Evolutionary conservation across 2,888 invertebrate species (phyloP), one percentile per base, ranked within the genome.

Genomic region (Orthosia gracilis): DNA sequence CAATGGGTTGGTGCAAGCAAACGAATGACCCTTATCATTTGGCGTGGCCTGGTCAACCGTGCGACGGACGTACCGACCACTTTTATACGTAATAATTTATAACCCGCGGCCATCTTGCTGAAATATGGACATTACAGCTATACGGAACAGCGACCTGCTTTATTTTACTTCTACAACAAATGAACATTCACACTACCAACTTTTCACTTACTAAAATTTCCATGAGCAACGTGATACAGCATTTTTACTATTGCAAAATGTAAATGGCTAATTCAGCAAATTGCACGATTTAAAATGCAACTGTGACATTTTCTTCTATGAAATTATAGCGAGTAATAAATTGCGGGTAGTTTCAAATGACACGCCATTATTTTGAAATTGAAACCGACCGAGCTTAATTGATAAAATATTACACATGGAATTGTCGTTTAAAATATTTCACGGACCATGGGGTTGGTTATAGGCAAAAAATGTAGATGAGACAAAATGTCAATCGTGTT

Each of bases 381-480:
- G 92, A 93, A 94, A 92, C 93, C 92, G 87, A 93, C 93, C 94
- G 92, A 94, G 89, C 88, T 91, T 93, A 95, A 95, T 95, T 94
- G 92, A 94, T 95, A 94, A 96, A 94, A 94, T 95, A 96, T 94
- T 93, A 92, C 90, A 89, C 90, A 91, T 90, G 87, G 89, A 91
- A 91, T 90, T 90, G 90, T 92, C 90, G 91, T 94, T 91, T 94
- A 93, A 94, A 94, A 94, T 93, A 94, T 95, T 95, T 94, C 93
- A 96, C 91, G 94, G 93, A 86, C 89, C 94, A 93, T 94, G 87
- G 91, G 91, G 83, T 90, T 84, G 89, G 89, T 91, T 93, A 94
- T 94, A 88, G 93, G 91, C 80, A 91, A 94, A 95, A 94, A 95
- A 95, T 95, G 93, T 90, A 94, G 91, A 96, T 95, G 92, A 94